These are phyloP conservation scores for Chrysodeixis includens DNA, from an alignment of 2,888 invertebrate genomes.

Conservation along the genomic window DNA sequence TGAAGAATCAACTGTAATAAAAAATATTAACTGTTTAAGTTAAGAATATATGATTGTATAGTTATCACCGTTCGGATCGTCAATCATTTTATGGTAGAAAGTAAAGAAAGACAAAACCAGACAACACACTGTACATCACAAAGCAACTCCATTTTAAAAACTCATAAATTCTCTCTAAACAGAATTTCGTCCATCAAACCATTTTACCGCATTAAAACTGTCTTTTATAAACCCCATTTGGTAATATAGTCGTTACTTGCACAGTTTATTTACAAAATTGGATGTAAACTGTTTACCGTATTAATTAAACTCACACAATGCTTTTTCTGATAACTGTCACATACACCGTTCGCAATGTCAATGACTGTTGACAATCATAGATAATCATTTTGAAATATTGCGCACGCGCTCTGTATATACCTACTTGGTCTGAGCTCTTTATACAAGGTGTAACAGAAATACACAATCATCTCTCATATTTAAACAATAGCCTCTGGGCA, in stretches of 20 bases:
- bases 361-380: background rate
- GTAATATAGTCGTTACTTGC: background rate
- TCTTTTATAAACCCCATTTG: background rate
- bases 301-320: constrained; percentile 16
- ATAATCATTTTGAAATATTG: background rate
- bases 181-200: background rate
- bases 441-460: background rate
- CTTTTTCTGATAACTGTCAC: constrained; percentile 19
- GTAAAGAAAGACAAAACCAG: no score
- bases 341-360: background rate
- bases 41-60: no score
- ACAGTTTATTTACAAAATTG: background rate
- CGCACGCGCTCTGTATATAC: constrained; percentile 7
- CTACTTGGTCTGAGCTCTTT: no score
- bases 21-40: no score
- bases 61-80: no score
- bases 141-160: no score
- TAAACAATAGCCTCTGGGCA: no score
- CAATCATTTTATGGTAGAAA: no score
- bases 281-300: constrained; percentile 13
- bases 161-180: no score
- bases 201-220: background rate
- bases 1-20: no score
- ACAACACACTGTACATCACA: no score
- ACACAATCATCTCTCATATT: no score